Evolutionary conservation across 2,797 vertebrate species (phyloP), one percentile per base, ranked within the genome.

Genomic region (Neomorphus geoffroyi): DNA sequence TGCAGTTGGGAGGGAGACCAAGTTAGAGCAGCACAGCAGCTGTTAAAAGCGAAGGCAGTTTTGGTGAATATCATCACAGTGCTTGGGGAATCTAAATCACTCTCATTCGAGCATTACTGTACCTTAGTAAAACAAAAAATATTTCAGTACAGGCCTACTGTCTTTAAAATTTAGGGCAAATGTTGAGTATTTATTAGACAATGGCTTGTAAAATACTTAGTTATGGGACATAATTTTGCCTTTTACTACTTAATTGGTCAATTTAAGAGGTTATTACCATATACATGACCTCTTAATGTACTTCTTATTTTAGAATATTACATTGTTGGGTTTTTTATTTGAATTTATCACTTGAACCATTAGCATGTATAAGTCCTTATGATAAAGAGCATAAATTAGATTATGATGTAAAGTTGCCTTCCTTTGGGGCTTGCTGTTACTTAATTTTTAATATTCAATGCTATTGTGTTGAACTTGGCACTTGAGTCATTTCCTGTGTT

Each of bases 391-490:
- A 90, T 82, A 88, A 93, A 86, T 91, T 91, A 80, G 86, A 72
- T 89, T 41, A 77, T 75, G 64, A 86, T 18, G 41, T 62, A 88
- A 96, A 85, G 15, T 73, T 41, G 41, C 35, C 9, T 67, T 93
- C 60, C 70, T 84, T 86, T 84, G 37, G 71, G 35, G 33, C 28
- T 54, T 94, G 23, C 33, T 77, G 24, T 83, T 95, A 83, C 75
- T 95, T 90, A 95, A 86, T 94, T 94, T 80, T 93, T 97, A 94
- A 92, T 88, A 79, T 65, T 84, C 86, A 90, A 90, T 78, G 78
- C 4, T 86, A 5, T 43, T 80, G 22, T 85, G 28, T 92, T 75
- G 14, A 27, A 89, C 41, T 73, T 91, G 65, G 21, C 58, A 78
- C 35, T 92, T 94, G 27, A 80, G 53, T 32, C 2, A 30, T 85